Percentiles rank a stretch among this genome's conserved stretches.
These are phyloP conservation scores for Coleophora deauratella DNA, from an alignment of 2,888 invertebrate genomes.

Conservation along the genomic window DNA sequence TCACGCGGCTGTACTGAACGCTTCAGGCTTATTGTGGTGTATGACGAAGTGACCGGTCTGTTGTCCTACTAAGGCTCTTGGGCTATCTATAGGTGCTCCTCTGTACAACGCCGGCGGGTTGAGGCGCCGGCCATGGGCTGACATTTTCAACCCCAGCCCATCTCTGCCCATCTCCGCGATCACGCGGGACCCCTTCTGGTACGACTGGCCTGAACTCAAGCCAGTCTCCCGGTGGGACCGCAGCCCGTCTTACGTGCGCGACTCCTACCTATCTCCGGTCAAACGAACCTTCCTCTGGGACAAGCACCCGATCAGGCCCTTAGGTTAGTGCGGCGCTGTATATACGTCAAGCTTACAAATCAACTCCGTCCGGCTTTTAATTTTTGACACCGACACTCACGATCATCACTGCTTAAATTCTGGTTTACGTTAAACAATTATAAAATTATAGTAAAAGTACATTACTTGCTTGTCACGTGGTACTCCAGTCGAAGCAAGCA, in stretches of 20 bases:
- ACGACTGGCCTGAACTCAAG: slow-evolving; percentile 85
- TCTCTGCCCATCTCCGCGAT: slow-evolving; percentile 85
- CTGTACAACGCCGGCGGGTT: slow-evolving; percentile 80
- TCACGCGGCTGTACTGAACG: slow-evolving; percentile 20
- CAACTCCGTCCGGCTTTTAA: slow-evolving; percentile 13
- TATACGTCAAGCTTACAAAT: slow-evolving; percentile 29
- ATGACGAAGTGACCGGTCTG: slow-evolving; percentile 57
- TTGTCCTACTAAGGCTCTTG: slow-evolving; percentile 42
- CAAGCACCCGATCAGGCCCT: slow-evolving; percentile 91
- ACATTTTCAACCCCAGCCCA: slow-evolving; percentile 87
- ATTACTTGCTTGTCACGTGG: too few species aligned
- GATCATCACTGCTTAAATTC: neutral
- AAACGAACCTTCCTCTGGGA: slow-evolving; percentile 94
- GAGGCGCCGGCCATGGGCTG: slow-evolving; percentile 74
- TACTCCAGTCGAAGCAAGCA: too few species aligned
- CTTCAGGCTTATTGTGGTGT: slow-evolving; percentile 41
- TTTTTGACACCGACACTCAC: neutral
- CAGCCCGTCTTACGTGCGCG: slow-evolving; percentile 85
- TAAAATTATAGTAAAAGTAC: too few species aligned
- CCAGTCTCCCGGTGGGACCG: slow-evolving; percentile 83
- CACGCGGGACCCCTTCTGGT: slow-evolving; percentile 93
- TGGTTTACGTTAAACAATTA: too few species aligned
- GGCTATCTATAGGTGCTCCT: slow-evolving; percentile 74
- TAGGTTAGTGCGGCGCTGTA: slow-evolving; percentile 82
- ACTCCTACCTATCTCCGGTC: slow-evolving; percentile 92